Percentiles rank a stretch among this genome's conserved stretches.
Evolutionary conservation across 2,797 vertebrate genomes (phyloP).

Genomic region (Bryconaethiops microstoma): DNA sequence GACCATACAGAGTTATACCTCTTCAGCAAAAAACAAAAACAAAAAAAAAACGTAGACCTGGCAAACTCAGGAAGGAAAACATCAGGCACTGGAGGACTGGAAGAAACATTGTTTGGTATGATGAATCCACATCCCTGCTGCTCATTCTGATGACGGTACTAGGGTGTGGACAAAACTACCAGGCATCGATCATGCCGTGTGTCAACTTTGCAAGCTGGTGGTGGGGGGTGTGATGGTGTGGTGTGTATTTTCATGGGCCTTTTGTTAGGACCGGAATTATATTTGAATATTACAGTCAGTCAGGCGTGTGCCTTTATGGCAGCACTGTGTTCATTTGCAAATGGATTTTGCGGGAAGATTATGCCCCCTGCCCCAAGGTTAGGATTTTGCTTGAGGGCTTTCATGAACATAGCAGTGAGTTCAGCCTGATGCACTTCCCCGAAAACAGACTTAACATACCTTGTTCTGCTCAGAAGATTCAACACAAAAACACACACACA

Average conservation of each 20-base stretch:
- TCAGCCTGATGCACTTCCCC: neutral
- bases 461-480: neutral
- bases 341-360: neutral
- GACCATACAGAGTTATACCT: neutral
- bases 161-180: slow-evolving; percentile 6
- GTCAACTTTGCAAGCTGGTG: neutral
- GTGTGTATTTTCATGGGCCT: neutral
- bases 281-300: neutral
- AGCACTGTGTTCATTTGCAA: neutral
- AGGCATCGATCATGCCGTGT: slow-evolving; percentile 7
- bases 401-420: neutral
- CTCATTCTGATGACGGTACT: neutral
- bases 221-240: neutral
- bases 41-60: neutral
- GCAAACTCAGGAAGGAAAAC: neutral
- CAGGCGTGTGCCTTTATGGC: neutral
- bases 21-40: neutral
- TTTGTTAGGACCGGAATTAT: neutral
- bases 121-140: neutral
- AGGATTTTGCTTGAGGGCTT: neutral
- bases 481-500: too few species aligned
- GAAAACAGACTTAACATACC: too few species aligned
- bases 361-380: neutral
- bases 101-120: neutral
- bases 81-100: neutral